Base-by-base conservation (phyloP, 2,113 vertebrate genomes). In the Tragelaphus imberbis region DNA sequence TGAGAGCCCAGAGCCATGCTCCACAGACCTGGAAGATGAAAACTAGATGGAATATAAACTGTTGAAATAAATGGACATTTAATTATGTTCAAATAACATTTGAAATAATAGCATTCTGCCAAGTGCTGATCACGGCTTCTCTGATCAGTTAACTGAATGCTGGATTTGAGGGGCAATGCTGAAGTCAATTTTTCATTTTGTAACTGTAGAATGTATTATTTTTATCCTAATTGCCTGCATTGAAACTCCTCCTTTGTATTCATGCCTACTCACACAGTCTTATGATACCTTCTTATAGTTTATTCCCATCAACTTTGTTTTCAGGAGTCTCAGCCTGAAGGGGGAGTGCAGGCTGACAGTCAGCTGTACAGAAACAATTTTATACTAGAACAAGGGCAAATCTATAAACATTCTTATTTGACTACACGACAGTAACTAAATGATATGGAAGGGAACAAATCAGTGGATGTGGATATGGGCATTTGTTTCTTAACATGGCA, bases 61-160 rank as follows among this genome's bases (percentile, higher is more conserved):
- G 36, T 88, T 91, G 58, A 95, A 88, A 88, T 88, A 96, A 88
- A 10, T 87, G n/a, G 79, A 89, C 58, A 88, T 63, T 97, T 97
- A 96, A 95, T 96, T 97, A 91, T 68, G 63, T 93, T 93, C 80
- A 96, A 90, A 97, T 97, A 86, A 81, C 71, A 94, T 95, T 96
- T 59, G 47, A 97, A 98, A 91, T 97, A 84, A 95, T 93, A 84
- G 92, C 95, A 91, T 95, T 96, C 82, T 91, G 82, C 68, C 47
- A 97, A 94, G 82, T 96, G 30, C 23, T 63, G 80, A 93, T 94
- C 95, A 89, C 2, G 2, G 33, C n/a, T 95, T 96, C 56, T 86
- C 47, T 88, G 61, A 89, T 94, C 61, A 88, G 89, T 94, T 94
- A 96, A 40, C 59, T 77, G 68, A 95, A 88, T 91, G 44, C 55